Base-by-base conservation (phyloP, 2,113 vertebrate species). In the Oenanthe oenanthe region DNA sequence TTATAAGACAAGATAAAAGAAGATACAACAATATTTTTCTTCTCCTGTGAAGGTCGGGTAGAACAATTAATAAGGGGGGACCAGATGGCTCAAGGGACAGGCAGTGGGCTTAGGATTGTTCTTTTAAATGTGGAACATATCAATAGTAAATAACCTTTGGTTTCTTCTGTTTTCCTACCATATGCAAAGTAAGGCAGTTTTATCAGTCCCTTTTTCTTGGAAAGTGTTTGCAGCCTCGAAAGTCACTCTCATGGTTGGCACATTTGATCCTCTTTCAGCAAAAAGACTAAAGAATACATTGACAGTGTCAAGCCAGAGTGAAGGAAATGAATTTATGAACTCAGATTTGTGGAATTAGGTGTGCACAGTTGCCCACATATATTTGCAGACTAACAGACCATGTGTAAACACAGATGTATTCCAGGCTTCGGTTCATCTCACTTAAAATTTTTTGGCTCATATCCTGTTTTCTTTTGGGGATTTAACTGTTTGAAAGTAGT, bases 301-400 rank as follows among this genome's bases (percentile, higher is more conserved):
- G 93, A 89, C 95, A 95, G 81, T 95, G 95, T 95, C 87, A 92
- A 17, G 81, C 21, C 71, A 51, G 91, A 95, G 89, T 50, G 77
- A 89, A 91, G 54, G 43, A 73, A 79, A 94, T 67, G 77, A 94
- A 91, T 95, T 91, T 96, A 68, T 93, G 86, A 92, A 94, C 92
- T 89, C 67, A 43, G 43, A 92, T 95, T 92, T 94, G 87, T 93
- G 87, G 92, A 94, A 95, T 96, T 96, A 96, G 94, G 95, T 97
- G 96, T 96, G 95, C 88, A 95, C 70, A 96, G 89, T 96, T 97
- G 95, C 96, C 93, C 93, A 95, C 95, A 97, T 96, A 95, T 87
- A 97, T 96, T 97, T 95, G 92, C 96, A 96, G 95, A 95, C 95
- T 96, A 97, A 96, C 94, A 96, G 96, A 95, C 95, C 95, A 83